phyloP scores from a whole-genome alignment of 1,140 invertebrate species.

The Lethrus apterus region DNA sequence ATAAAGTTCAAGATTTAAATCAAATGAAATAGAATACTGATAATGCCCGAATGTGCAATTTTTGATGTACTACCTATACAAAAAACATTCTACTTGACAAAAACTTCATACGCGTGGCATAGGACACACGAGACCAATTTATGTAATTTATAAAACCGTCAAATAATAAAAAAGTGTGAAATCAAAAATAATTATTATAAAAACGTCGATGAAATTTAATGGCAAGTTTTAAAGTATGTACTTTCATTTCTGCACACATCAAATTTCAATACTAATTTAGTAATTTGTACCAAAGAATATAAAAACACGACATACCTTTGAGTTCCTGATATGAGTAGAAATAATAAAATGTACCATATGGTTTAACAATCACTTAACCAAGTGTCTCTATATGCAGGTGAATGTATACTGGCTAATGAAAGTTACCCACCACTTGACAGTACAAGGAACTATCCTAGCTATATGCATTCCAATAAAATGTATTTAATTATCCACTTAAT shows the following conservation, averaged over 20 bases:
- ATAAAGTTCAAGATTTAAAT: too few relatives aligned
- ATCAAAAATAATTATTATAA: too few relatives aligned
- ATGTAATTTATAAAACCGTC: too few relatives aligned
- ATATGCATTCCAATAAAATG: constrained; percentile 15
- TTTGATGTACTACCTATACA: constrained; percentile 8
- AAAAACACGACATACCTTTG: constrained; percentile 11
- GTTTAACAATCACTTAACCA: constrained; percentile 21
- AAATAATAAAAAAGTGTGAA: too few relatives aligned
- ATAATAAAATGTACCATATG: constrained; percentile 28
- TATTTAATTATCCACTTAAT: constrained; percentile 4
- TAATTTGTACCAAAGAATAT: not conserved
- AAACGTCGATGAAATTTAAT: constrained; percentile 11
- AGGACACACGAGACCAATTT: constrained; percentile 19
- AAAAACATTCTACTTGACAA: constrained; percentile 22
- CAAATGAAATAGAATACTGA: too few relatives aligned
- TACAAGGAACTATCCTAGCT: constrained; percentile 18
- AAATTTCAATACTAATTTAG: not conserved
- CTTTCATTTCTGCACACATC: not conserved
- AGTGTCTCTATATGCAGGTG: constrained; percentile 31
- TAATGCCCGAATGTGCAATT: not conserved
- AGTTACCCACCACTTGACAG: constrained; percentile 25
- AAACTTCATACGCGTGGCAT: constrained; percentile 26
- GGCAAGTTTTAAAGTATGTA: not conserved
- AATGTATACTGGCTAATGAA: constrained; percentile 36
- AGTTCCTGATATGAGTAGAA: constrained; percentile 1